Evolutionary conservation across 92 coral and sea anemone genomes (phyloP).

Genomic region (Umimayanthus kanabou): DNA sequence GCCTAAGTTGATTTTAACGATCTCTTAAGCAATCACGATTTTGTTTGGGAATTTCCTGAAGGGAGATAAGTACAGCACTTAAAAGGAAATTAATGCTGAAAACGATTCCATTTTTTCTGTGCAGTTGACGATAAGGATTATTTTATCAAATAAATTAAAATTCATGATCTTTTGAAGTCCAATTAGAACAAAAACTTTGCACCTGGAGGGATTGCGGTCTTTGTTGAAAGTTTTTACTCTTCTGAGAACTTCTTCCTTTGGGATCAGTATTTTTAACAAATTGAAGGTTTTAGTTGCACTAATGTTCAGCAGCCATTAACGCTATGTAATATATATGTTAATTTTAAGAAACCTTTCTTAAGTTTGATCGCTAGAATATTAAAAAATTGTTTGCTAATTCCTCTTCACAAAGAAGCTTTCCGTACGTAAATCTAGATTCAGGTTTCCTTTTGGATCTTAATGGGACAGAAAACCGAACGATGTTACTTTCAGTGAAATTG

Average conservation of each 20-base stretch:
- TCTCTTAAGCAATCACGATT: constrained; percentile 31
- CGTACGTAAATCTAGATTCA: neutral
- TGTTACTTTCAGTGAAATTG: neutral
- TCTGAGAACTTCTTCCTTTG: constrained; percentile 32
- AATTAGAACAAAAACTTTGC: constrained; percentile 39
- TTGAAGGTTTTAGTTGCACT: constrained; percentile 36
- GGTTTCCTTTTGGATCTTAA: neutral
- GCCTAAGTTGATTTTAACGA: constrained; percentile 34
- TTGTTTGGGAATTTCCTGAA: constrained; percentile 42
- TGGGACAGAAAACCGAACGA: neutral
- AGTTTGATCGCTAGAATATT: neutral
- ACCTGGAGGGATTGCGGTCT: constrained; percentile 43
- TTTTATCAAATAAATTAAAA: constrained; percentile 37
- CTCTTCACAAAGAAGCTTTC: neutral
- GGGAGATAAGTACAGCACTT: constrained; percentile 23
- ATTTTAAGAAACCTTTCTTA: neutral
- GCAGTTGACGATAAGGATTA: constrained; percentile 22
- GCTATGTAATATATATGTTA: constrained; percentile 40
- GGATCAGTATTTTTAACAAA: constrained; percentile 25
- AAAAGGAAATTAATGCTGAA: constrained; percentile 38
- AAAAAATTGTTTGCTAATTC: neutral
- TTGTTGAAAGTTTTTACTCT: constrained; percentile 30
- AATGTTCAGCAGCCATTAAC: constrained; percentile 2
- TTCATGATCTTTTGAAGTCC: constrained; percentile 34
- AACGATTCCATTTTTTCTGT: constrained; percentile 39